phyloP scores from a whole-genome alignment of 1,140 invertebrate species.

The Ephestia elutella region DNA sequence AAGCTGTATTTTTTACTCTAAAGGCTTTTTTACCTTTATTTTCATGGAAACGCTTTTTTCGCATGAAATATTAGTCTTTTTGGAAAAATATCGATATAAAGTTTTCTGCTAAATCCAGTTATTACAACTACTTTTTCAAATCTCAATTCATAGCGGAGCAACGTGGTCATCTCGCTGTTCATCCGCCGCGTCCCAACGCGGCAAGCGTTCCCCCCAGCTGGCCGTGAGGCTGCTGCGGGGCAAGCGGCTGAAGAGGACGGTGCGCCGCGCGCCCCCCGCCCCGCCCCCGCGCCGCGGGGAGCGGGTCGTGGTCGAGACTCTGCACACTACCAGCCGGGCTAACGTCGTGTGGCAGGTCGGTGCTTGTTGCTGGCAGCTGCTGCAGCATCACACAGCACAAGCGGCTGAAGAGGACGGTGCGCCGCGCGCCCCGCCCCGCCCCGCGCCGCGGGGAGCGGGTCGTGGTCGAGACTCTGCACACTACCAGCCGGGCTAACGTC shows the following conservation, averaged over 20 bases:
- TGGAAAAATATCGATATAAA: too few species aligned
- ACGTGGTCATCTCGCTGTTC: constrained; percentile 71
- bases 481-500: too few species aligned
- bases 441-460: too few species aligned
- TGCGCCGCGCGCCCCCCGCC: constrained; percentile 58
- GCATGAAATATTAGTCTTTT: too few species aligned
- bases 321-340: constrained; percentile 79
- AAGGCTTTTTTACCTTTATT: too few species aligned
- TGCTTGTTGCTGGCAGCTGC: neutral
- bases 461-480: too few species aligned
- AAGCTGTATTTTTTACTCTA: too few species aligned
- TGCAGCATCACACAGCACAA: neutral
- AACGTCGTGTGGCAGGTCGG: constrained; percentile 74
- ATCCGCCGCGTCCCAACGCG: constrained; percentile 50
- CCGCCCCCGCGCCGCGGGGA: constrained; percentile 69
- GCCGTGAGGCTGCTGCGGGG: constrained; percentile 65
- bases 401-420: too few species aligned
- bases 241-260: constrained; percentile 65
- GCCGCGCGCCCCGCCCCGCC: too few species aligned
- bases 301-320: constrained; percentile 74
- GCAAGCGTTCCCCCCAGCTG: constrained; percentile 67
- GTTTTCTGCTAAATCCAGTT: too few species aligned
- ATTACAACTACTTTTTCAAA: too few species aligned
- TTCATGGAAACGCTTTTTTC: too few species aligned
- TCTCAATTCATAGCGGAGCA: constrained; percentile 53